Conservation (phyloP, 2,797 vertebrate species). For the Typhlichthys eigenmanni region DNA sequence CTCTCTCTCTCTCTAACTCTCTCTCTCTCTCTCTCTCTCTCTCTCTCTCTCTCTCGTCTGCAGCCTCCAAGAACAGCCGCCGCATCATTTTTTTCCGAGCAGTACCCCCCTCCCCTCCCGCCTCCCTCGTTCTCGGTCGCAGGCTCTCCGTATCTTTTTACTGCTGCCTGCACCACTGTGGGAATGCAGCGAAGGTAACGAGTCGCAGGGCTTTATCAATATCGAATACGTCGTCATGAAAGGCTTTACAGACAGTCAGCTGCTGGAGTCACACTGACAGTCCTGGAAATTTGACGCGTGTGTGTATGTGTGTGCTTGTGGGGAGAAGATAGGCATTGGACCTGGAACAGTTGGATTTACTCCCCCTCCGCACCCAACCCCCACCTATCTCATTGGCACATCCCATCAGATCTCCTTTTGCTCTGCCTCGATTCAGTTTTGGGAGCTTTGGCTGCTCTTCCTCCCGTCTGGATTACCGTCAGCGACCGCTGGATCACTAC, state of each 20-base stretch:
- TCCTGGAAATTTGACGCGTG: slow-evolving; percentile 43
- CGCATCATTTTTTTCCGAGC: slow-evolving; percentile 72
- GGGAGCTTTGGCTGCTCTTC: slow-evolving; percentile 40
- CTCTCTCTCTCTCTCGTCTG: slow-evolving; percentile 57
- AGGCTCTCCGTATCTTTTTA: slow-evolving; percentile 38
- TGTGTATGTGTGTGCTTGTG: slow-evolving; percentile 19
- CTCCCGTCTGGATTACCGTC: slow-evolving; percentile 61
- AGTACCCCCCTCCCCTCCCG: slow-evolving; percentile 46
- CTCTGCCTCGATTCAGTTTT: slow-evolving; percentile 43
- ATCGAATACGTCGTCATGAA: slow-evolving; percentile 31
- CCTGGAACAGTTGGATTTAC: slow-evolving; percentile 63
- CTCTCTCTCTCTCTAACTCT: too few relatives aligned
- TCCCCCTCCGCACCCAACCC: slow-evolving; percentile 19
- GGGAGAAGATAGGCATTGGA: slow-evolving; percentile 37
- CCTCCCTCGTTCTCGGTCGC: slow-evolving; percentile 23
- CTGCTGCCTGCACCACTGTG: slow-evolving; percentile 70
- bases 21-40: slow-evolving; percentile 35
- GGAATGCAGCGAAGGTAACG: slow-evolving; percentile 74
- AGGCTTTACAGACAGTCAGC: slow-evolving; percentile 34
- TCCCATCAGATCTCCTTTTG: slow-evolving; percentile 37
- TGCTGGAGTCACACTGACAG: slow-evolving; percentile 51
- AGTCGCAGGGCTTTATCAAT: slow-evolving; percentile 25
- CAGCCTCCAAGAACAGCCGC: slow-evolving; percentile 74
- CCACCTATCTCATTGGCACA: slow-evolving; percentile 37
- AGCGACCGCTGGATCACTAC: slow-evolving; percentile 43